These are phyloP conservation scores for Stramonita haemastoma DNA, from an alignment of 2,888 invertebrate species.

Conservation along the genomic window DNA sequence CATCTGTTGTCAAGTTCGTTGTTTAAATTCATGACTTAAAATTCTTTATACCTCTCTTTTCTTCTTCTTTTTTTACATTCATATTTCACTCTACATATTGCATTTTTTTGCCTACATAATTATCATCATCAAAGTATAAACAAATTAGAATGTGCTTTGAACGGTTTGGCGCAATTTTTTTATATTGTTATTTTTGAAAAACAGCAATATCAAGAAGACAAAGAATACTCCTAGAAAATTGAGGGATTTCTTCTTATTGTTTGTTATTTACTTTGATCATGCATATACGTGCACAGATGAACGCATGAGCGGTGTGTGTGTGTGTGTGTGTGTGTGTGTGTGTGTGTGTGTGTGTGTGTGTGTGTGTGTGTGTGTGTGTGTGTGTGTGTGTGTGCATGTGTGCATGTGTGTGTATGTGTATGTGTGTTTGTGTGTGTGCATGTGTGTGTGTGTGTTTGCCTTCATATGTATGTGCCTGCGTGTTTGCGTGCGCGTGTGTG, in stretches of 20 bases:
- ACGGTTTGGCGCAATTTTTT: not conserved
- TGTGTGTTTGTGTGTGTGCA: not conserved
- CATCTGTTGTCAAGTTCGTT: not conserved
- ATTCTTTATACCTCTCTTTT: not conserved
- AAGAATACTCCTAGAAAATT: no score
- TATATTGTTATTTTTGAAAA: not conserved
- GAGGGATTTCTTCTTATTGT: no score
- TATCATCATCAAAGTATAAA: not conserved
- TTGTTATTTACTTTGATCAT: not conserved
- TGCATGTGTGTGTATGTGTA: slow-evolving; percentile 5
- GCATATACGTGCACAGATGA: no score
- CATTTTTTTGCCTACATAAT: not conserved
- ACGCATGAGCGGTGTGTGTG: no score
- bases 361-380: not conserved
- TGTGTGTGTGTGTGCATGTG: not conserved
- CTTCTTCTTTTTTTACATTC: not conserved
- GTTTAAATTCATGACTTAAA: not conserved
- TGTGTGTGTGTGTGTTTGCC: not conserved
- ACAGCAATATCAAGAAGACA: no score
- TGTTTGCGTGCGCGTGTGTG: not conserved
- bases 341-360: not conserved
- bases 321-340: not conserved
- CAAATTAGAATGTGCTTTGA: not conserved
- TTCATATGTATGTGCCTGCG: not conserved
- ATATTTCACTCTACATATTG: not conserved